These are phyloP conservation scores for Simalia tracyae DNA, from an alignment of 2,797 vertebrate species.

Conservation along the genomic window DNA sequence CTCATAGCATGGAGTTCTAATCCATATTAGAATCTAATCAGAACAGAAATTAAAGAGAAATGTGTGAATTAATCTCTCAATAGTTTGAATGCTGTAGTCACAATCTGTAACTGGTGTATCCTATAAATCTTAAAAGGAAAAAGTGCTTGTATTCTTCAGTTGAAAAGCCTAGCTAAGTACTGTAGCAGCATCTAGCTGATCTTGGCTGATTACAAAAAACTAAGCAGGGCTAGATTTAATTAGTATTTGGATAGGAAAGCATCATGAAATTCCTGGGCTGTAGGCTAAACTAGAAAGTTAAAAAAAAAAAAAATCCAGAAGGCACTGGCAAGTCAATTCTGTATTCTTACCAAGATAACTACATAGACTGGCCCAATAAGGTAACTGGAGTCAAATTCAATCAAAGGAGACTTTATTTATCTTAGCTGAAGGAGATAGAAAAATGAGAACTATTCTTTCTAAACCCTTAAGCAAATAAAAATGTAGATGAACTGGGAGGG, in stretches of 20 bases:
- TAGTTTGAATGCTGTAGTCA: not conserved
- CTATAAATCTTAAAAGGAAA: not conserved
- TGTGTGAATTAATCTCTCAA: not conserved
- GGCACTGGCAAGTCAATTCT: slow-evolving; percentile 5
- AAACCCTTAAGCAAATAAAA: not conserved
- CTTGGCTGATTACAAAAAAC: not conserved
- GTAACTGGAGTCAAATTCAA: not conserved
- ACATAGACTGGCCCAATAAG: not conserved
- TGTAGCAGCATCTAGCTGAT: not conserved
- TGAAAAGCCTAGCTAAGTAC: not conserved
- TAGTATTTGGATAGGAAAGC: not conserved
- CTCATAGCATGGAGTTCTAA: not conserved
- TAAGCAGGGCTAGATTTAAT: not conserved
- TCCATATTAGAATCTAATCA: not conserved
- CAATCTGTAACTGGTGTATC: not conserved
- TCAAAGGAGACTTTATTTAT: not conserved
- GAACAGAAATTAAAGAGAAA: not conserved
- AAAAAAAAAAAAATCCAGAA: not conserved
- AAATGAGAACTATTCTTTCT: not conserved
- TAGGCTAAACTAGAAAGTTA: not conserved
- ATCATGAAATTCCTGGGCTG: not conserved
- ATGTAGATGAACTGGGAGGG: not conserved
- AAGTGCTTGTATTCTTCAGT: not conserved
- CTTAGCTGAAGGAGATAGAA: not conserved
- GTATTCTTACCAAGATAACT: not conserved